Percentiles rank a stretch among this genome's conserved stretches.
Evolutionary conservation across 1,140 invertebrate species (phyloP).

Genomic region (Drosophila parabipectinata): DNA sequence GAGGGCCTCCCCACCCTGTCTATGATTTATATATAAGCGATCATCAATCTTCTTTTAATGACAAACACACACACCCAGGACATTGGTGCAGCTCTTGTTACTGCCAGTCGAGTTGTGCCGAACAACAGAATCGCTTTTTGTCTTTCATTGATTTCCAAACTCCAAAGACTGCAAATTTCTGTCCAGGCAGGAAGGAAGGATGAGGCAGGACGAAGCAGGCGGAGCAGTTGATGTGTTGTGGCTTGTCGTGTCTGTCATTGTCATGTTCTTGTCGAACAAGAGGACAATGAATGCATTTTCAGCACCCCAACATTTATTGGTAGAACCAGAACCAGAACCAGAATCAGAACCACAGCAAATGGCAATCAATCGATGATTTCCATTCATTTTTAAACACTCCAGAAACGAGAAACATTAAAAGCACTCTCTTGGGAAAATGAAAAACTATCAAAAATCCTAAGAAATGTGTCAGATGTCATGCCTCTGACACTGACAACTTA

Average conservation of each 20-base stretch:
- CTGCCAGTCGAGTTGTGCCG: slow-evolving; percentile 44
- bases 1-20: slow-evolving; percentile 9
- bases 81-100: slow-evolving; percentile 54
- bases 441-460: background rate
- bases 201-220: background rate
- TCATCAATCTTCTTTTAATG: slow-evolving; percentile 73
- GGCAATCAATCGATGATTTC: slow-evolving; percentile 57
- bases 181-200: slow-evolving; percentile 37
- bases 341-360: slow-evolving; percentile 19
- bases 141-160: slow-evolving; percentile 49
- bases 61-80: slow-evolving; percentile 38
- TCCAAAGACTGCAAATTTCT: slow-evolving; percentile 62
- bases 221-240: slow-evolving; percentile 26
- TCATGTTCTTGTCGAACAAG: slow-evolving; percentile 46
- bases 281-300: slow-evolving; percentile 47
- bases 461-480: no score
- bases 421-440: background rate
- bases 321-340: slow-evolving; percentile 18
- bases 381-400: slow-evolving; percentile 43
- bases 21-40: slow-evolving; percentile 59
- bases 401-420: background rate
- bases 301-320: slow-evolving; percentile 7
- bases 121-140: slow-evolving; percentile 40
- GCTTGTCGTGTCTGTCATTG: slow-evolving; percentile 53
- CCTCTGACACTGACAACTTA: background rate